phyloP scores from a whole-genome alignment of 2,113 vertebrate genomes.

The Cariama cristata region DNA sequence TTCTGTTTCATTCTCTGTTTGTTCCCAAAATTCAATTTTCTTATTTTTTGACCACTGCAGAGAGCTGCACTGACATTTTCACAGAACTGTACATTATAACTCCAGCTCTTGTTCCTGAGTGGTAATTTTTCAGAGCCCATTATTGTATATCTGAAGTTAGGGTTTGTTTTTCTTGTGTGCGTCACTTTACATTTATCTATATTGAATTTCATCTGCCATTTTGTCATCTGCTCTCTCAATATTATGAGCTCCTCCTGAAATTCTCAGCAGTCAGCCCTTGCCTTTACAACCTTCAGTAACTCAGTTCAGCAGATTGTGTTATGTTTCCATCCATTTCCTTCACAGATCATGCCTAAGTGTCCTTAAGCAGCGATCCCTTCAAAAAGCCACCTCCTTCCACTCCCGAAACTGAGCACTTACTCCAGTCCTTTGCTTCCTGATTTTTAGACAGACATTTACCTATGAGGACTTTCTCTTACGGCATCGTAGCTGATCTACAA shows the following conservation, averaged over 20 bases:
- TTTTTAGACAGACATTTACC: background rate
- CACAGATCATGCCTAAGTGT: background rate
- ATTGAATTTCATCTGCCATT: background rate
- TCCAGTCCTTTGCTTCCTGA: background rate
- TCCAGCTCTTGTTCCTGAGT: background rate
- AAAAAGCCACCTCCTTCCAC: background rate
- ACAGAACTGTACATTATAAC: background rate
- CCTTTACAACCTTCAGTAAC: background rate
- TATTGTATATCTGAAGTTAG: background rate
- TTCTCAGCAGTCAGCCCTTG: background rate
- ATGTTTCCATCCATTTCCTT: background rate
- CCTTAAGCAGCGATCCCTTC: background rate
- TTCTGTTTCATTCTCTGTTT: background rate
- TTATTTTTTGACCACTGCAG: background rate
- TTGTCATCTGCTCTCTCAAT: background rate
- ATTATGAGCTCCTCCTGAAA: background rate
- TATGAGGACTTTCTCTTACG: background rate
- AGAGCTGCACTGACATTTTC: background rate
- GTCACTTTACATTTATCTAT: slow-evolving; percentile 25
- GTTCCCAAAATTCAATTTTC: background rate
- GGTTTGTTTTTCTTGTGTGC: background rate
- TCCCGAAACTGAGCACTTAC: background rate
- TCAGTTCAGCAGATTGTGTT: background rate
- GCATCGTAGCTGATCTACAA: background rate
- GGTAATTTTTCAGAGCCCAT: slow-evolving; percentile 16